These are phyloP conservation scores for Phataginus tetradactyla DNA, from an alignment of 2,797 vertebrate species.

Conservation along the genomic window DNA sequence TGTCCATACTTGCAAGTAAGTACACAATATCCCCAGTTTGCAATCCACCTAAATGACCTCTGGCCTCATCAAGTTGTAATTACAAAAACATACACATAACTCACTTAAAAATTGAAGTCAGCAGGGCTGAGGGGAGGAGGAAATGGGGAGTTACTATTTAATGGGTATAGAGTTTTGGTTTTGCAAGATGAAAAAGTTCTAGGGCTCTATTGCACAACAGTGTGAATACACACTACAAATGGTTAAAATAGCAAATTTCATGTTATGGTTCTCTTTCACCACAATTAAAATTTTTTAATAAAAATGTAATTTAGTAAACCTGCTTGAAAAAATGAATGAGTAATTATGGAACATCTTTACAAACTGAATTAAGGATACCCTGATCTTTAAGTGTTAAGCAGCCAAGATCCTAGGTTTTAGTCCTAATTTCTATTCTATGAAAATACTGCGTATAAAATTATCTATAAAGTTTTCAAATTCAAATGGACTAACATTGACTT, in stretches of 20 bases:
- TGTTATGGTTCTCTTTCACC: neutral
- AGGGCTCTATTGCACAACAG: neutral
- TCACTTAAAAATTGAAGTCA: neutral
- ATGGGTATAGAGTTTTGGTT: neutral
- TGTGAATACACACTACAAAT: neutral
- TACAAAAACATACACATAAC: neutral
- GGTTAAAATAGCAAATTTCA: neutral
- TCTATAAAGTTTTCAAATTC: neutral
- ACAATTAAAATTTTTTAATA: neutral
- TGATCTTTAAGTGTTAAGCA: slow-evolving; percentile 16
- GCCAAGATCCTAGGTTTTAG: neutral
- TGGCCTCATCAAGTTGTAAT: neutral
- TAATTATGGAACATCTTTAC: neutral
- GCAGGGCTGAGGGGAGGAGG: neutral
- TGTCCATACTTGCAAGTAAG: neutral
- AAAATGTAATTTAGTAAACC: neutral
- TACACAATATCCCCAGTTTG: neutral
- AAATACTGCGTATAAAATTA: neutral
- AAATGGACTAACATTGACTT: neutral
- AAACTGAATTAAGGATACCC: neutral
- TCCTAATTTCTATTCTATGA: neutral
- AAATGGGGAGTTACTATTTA: neutral
- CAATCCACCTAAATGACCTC: neutral
- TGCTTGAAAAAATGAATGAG: slow-evolving; percentile 10
- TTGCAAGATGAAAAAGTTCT: slow-evolving; percentile 12